Evolutionary conservation across 2,113 vertebrate species (phyloP), one percentile per base, ranked within the genome.

Genomic region (Ageneiosus marmoratus): DNA sequence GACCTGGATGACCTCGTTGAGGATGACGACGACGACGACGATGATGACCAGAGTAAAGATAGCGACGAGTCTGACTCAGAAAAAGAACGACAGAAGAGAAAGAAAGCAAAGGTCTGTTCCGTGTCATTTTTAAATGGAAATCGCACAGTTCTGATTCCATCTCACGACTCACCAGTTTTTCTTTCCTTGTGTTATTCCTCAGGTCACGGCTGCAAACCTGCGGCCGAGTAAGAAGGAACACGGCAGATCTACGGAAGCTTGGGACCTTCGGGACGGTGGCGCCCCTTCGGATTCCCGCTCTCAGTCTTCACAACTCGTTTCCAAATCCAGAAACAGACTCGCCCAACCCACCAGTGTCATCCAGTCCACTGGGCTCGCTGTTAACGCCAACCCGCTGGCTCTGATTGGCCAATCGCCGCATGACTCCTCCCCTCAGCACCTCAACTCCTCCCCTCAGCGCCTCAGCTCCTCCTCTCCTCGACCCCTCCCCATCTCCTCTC

Each of bases 261-360:
- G 94, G 90, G 95, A 95, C 87, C 96, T 94, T 88, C 95, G 92
- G 92, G 87, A 91, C 88, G 92, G 95, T 92, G 95, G 94, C 94
- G 93, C 94, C 90, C 85, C 93, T 90, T 93, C 95, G 88, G 95
- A 96, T 85, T 92, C 94, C 91, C 92, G 95, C 92, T 95, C 96
- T 93, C 96, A 97, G 92, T 94, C 95, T 90, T 94, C 95, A 89
- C 94, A 95, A 0, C 94, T 95, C 92, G 94, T 96, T 91, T 96
- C 96, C 94, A 92, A 95, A 94, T 92, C 95, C 91, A 95, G 95
- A 88, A 96, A 97, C 90, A 95, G 95, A 85, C 91, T 93, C 89
- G 93, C 94, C 89, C 96, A 96, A 92, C 97, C 98, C 89, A 96
- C 96, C 89, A 99, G 98, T 89, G 97, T 99, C 87, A 99, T 99